A percentile compares a stretch with the other conserved stretches of the same genome.
Evolutionary conservation across 2,888 invertebrate genomes (phyloP).

Genomic region (Amphipoea oculea): DNA sequence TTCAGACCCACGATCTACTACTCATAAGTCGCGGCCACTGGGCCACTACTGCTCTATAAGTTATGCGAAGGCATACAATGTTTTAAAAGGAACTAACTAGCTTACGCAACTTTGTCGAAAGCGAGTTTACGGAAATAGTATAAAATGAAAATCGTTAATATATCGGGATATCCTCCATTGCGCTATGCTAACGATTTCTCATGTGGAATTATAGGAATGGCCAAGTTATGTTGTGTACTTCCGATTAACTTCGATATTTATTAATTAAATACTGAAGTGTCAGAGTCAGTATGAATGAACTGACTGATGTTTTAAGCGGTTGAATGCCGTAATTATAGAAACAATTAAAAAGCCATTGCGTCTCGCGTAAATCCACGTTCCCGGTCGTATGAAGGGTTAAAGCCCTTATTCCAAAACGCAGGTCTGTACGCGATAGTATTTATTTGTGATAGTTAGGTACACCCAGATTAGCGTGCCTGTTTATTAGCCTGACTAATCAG

Average conservation of each 20-base stretch:
- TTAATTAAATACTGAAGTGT: not conserved
- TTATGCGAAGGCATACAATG: conserved; percentile 11
- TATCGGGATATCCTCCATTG: conserved; percentile 58
- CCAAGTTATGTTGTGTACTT: conserved; percentile 16
- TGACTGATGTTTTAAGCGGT: not conserved
- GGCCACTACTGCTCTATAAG: not conserved
- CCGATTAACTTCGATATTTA: not conserved
- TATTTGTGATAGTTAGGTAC: not conserved
- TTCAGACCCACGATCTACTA: not conserved
- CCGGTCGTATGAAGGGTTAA: not conserved
- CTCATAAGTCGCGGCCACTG: not conserved
- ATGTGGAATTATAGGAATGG: conserved; percentile 25
- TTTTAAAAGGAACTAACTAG: conserved; percentile 11
- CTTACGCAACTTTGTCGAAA: conserved; percentile 48
- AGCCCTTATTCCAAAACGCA: not conserved
- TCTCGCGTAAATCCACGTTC: too few species aligned
- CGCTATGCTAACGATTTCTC: conserved; percentile 31
- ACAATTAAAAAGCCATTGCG: too few species aligned
- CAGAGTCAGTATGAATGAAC: not conserved
- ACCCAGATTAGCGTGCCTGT: not conserved
- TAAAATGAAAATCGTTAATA: conserved; percentile 24
- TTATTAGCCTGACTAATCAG: not conserved
- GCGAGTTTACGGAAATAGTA: conserved; percentile 32
- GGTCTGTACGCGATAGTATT: not conserved
- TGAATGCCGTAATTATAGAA: too few species aligned